phyloP scores from a whole-genome alignment of 64 coral and sea anemone species.

The Exaiptasia diaphana region DNA sequence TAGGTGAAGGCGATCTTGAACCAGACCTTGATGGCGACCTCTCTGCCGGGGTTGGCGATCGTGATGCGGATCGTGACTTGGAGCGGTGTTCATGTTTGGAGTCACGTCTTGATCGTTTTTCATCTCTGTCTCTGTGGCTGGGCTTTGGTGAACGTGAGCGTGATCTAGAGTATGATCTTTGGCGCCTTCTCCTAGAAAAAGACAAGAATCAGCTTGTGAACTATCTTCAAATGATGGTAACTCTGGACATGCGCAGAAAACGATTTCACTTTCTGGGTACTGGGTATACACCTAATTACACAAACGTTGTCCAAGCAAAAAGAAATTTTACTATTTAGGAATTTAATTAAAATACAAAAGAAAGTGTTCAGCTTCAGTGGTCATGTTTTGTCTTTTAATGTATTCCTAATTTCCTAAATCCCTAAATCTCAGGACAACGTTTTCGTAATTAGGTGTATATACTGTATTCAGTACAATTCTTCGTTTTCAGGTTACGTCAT shows the following conservation, averaged over 20 bases:
- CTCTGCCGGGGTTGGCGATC: constrained; percentile 53
- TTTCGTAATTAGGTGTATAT: no score
- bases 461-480: no score
- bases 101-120: neutral
- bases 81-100: neutral
- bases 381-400: no score
- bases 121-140: constrained; percentile 13
- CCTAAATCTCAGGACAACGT: no score
- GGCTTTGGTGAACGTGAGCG: constrained; percentile 58
- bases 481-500: no score
- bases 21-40: constrained; percentile 49
- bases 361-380: no score
- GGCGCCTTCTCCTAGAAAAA: constrained; percentile 31
- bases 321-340: no score
- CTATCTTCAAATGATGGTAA: neutral
- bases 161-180: constrained; percentile 44
- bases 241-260: neutral
- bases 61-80: constrained; percentile 51
- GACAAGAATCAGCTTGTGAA: neutral
- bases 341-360: no score
- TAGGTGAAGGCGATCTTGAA: constrained; percentile 50
- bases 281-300: no score
- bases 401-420: no score
- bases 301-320: no score
- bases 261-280: neutral